Percentiles rank a stretch among this genome's conserved stretches.
Evolutionary conservation across 2,888 invertebrate genomes (phyloP).

Genomic region (Ferrisia virgata): DNA sequence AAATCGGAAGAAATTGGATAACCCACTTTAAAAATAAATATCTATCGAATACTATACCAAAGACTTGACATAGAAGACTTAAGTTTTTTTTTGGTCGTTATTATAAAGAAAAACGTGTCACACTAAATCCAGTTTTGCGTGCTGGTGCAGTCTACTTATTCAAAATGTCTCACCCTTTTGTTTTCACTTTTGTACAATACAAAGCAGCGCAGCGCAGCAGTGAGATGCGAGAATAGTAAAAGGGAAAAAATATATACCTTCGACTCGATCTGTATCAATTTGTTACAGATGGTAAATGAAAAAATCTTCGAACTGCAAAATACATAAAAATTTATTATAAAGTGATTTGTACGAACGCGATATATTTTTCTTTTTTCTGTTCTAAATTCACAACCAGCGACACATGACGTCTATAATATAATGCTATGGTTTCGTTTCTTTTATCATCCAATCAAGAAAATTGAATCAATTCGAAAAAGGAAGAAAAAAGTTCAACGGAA

Average conservation of each 20-base stretch:
- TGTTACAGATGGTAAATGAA: conserved; percentile 24
- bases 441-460: background rate
- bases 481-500: background rate
- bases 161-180: background rate
- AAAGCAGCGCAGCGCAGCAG: background rate
- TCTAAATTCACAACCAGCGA: background rate
- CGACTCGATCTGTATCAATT: background rate
- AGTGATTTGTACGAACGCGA: background rate
- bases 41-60: background rate
- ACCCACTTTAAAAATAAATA: background rate
- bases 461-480: background rate
- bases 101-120: background rate
- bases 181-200: background rate
- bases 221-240: background rate
- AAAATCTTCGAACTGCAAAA: conserved; percentile 24
- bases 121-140: conserved; percentile 10
- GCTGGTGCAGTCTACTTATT: background rate
- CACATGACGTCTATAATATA: background rate
- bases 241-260: background rate
- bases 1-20: conserved; percentile 5
- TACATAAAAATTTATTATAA: conserved; percentile 30
- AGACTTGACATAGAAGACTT: background rate
- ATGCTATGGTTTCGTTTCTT: background rate
- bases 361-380: background rate
- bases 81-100: too few relatives aligned